Percentiles rank a stretch among this genome's conserved stretches.
Conservation (phyloP, 2,888 invertebrate species). For the Apocheima hispidaria region DNA sequence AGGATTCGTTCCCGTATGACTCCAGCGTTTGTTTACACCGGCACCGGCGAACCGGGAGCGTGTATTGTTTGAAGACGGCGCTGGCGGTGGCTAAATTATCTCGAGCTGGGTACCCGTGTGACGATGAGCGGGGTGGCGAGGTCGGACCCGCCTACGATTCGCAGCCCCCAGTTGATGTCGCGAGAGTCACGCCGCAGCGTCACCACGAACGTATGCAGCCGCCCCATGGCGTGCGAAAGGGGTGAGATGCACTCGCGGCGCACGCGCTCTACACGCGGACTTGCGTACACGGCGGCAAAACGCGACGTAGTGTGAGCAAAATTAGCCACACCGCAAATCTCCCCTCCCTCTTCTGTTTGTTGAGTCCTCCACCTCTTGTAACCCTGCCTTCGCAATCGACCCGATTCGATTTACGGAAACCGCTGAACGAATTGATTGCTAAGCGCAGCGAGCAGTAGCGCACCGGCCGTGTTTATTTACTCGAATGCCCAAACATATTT, state of each 20-base stretch:
- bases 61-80: constrained; percentile 22
- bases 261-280: constrained; percentile 60
- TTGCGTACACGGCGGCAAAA: constrained; percentile 73
- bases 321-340: constrained; percentile 73
- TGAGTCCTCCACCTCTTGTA: constrained; percentile 58
- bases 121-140: constrained; percentile 94
- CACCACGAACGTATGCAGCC: constrained; percentile 91
- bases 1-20: constrained; percentile 46
- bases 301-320: constrained; percentile 80
- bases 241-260: constrained; percentile 63
- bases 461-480: constrained; percentile 54
- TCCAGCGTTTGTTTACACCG: constrained; percentile 75
- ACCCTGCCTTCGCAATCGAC: constrained; percentile 79
- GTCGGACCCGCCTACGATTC: constrained; percentile 94
- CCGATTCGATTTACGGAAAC: constrained; percentile 77
- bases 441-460: constrained; percentile 50
- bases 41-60: constrained; percentile 40
- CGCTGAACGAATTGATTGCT: constrained; percentile 58
- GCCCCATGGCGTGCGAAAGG: constrained; percentile 84
- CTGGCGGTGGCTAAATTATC: constrained; percentile 13
- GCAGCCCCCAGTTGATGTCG: constrained; percentile 93
- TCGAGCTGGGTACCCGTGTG: constrained; percentile 89
- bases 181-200: constrained; percentile 90
- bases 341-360: constrained; percentile 63
- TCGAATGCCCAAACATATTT: constrained; percentile 46